These are phyloP conservation scores for Tamandua tetradactyla DNA, from an alignment of 2,797 vertebrate genomes.

Conservation along the genomic window DNA sequence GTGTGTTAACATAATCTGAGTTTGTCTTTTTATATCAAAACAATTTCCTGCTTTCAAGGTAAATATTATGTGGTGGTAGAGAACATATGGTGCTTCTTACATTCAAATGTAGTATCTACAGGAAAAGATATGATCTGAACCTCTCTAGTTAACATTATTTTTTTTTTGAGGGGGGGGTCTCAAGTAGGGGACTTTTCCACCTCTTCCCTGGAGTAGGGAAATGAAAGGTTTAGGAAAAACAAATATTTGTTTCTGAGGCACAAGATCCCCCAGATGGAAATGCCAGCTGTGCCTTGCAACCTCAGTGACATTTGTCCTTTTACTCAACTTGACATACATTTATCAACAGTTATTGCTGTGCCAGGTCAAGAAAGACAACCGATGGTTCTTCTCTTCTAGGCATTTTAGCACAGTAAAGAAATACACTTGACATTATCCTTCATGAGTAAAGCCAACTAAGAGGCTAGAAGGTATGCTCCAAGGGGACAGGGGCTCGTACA, in stretches of 20 bases:
- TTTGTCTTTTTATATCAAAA: neutral
- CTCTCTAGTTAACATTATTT: neutral
- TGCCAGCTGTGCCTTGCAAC: neutral
- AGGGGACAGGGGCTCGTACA: accelerated
- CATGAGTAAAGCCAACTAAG: neutral
- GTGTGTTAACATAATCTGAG: neutral
- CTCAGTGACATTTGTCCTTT: neutral
- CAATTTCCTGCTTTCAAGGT: neutral
- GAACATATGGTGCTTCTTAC: neutral
- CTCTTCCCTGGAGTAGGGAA: neutral
- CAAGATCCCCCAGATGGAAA: neutral
- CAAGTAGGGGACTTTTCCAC: neutral
- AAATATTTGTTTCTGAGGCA: neutral
- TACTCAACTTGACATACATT: neutral
- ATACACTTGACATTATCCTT: neutral
- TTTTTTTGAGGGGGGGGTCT: neutral
- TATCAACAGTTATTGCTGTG: neutral
- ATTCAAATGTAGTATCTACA: neutral
- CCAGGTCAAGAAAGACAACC: neutral
- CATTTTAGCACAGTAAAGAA: neutral
- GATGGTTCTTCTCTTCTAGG: neutral
- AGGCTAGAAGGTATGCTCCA: accelerated
- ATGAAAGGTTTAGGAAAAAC: neutral
- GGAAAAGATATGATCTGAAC: neutral
- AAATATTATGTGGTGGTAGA: neutral